phyloP scores from a whole-genome alignment of 2,797 vertebrate species.

The Alfaro cultratus region DNA sequence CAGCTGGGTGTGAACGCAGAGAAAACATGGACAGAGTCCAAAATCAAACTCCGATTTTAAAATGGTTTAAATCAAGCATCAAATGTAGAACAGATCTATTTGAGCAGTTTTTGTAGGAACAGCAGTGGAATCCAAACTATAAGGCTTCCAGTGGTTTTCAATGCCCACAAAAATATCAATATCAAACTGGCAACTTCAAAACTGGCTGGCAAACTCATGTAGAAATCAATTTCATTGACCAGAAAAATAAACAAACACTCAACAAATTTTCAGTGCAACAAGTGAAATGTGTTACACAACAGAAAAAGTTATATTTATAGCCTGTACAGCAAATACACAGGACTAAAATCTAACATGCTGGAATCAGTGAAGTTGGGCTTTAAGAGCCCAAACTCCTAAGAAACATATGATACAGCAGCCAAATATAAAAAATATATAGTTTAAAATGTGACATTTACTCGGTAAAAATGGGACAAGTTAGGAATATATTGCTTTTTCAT shows the following conservation, averaged over 20 bases:
- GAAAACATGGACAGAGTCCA: conserved; percentile 24
- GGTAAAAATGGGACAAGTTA: background rate
- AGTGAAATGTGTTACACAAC: background rate
- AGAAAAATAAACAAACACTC: background rate
- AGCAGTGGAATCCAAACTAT: background rate
- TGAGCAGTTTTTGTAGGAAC: background rate
- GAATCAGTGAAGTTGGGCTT: background rate
- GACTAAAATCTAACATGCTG: background rate
- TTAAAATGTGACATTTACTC: background rate
- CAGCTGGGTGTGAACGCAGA: background rate
- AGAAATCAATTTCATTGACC: background rate
- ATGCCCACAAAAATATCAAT: background rate
- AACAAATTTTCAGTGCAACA: background rate
- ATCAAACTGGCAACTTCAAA: background rate
- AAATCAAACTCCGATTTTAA: background rate
- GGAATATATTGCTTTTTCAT: background rate
- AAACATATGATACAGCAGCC: background rate
- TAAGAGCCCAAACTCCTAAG: background rate
- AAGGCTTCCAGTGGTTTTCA: background rate
- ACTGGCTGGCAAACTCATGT: background rate
- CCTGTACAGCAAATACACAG: background rate
- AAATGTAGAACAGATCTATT: conserved; percentile 2
- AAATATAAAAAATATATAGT: background rate
- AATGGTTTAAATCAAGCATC: background rate
- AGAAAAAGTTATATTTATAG: background rate